phyloP scores from a whole-genome alignment of 2,113 vertebrate species.

The Festucalex cinctus region DNA sequence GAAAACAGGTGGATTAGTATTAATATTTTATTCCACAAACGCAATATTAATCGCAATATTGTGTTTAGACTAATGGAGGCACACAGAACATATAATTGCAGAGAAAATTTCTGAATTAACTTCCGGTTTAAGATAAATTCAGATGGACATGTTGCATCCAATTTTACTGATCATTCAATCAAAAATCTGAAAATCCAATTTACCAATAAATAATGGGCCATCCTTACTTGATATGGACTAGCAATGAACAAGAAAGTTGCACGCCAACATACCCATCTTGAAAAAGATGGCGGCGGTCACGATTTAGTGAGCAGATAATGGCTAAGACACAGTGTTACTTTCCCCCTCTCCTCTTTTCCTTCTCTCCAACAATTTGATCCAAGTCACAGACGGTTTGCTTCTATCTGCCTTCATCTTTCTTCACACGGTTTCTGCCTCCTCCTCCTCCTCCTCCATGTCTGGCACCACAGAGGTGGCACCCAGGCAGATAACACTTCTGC shows the following conservation, averaged over 20 bases:
- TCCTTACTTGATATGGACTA: not conserved
- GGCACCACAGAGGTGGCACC: constrained; percentile 52
- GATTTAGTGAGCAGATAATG: constrained; percentile 29
- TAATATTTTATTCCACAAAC: no score
- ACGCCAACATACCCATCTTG: no score
- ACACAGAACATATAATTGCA: no score
- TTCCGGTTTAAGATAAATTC: no score
- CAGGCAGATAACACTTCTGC: constrained; percentile 40
- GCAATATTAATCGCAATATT: no score
- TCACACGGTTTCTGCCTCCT: constrained; percentile 14
- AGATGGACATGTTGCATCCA: no score
- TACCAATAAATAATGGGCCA: not conserved
- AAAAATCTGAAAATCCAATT: not conserved
- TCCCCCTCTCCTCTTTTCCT: not conserved
- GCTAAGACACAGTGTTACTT: constrained; percentile 12
- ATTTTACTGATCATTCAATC: not conserved
- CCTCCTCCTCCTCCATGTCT: constrained; percentile 43
- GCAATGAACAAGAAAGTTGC: not conserved
- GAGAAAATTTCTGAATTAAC: no score
- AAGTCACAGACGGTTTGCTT: constrained; percentile 15
- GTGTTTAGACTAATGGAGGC: no score
- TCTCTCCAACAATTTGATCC: constrained; percentile 22
- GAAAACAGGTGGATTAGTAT: no score
- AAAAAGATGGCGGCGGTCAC: constrained; percentile 14
- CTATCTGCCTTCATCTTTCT: constrained; percentile 36